Evolutionary conservation across 2,113 vertebrate species (phyloP).

Genomic region (Oostethus manadensis): DNA sequence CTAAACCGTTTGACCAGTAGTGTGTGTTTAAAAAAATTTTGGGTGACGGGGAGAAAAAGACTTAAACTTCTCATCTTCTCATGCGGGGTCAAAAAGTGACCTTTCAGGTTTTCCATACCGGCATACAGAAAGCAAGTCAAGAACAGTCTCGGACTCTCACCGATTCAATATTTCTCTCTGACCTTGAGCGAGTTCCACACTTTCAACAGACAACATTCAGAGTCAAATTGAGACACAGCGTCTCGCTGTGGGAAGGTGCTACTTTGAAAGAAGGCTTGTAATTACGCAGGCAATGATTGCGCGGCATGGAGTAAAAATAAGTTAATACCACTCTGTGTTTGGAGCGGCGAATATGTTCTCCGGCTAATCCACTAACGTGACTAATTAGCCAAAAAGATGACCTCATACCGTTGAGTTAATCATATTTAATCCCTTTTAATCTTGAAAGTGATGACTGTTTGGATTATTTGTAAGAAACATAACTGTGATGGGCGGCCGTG

Average conservation of each 20-base stretch:
- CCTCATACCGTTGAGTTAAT: constrained; percentile 27
- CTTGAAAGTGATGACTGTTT: constrained; percentile 37
- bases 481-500: neutral
- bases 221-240: neutral
- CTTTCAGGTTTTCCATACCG: neutral
- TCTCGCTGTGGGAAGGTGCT: neutral
- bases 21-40: no score
- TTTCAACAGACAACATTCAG: neutral
- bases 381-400: constrained; percentile 36
- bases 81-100: neutral
- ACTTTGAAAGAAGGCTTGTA: neutral
- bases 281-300: neutral
- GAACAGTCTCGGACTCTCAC: neutral
- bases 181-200: neutral
- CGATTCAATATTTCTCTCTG: neutral
- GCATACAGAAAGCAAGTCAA: no score
- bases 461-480: constrained; percentile 16
- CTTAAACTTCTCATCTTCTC: neutral
- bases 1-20: no score
- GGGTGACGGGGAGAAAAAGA: neutral
- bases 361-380: constrained; percentile 27
- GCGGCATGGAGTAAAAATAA: neutral
- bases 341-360: neutral
- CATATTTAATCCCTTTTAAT: constrained; percentile 37
- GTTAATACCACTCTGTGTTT: neutral